Percentiles rank a stretch among this genome's conserved stretches.
Evolutionary conservation across 2,888 invertebrate genomes (phyloP).

Genomic region (Antheraea yamamai): DNA sequence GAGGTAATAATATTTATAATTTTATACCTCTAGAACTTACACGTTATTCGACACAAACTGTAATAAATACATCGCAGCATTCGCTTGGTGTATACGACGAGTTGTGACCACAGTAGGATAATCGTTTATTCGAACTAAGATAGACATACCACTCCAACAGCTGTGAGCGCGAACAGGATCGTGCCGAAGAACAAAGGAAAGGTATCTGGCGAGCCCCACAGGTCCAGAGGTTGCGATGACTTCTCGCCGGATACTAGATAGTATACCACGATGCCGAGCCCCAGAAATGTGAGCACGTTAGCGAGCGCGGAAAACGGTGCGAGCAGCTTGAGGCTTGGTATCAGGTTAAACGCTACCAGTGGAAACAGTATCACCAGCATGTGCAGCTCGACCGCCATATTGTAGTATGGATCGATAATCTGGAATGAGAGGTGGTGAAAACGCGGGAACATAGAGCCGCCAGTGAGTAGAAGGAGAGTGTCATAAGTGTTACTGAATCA

Average conservation of each 20-base stretch:
- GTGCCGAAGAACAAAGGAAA: conserved; percentile 97
- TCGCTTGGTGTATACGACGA: no score
- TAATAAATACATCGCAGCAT: no score
- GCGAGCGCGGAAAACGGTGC: conserved; percentile 95
- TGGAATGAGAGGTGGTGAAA: conserved; percentile 45
- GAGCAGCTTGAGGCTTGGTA: conserved; percentile 91
- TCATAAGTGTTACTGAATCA: neutral
- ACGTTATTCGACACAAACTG: no score
- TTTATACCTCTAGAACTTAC: no score
- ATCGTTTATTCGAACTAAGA: no score
- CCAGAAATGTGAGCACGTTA: conserved; percentile 90
- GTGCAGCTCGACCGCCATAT: conserved; percentile 83
- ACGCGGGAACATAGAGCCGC: neutral
- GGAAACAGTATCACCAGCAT: conserved; percentile 89
- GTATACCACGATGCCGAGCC: conserved; percentile 93
- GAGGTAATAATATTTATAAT: no score
- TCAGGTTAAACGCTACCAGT: conserved; percentile 90
- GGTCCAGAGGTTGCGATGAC: conserved; percentile 82
- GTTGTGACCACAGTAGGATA: no score
- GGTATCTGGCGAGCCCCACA: conserved; percentile 85
- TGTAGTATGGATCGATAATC: conserved; percentile 56
- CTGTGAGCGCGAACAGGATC: conserved; percentile 93
- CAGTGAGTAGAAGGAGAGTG: no score
- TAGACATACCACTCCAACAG: conserved; percentile 88
- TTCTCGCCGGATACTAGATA: conserved; percentile 90